Base-by-base conservation (phyloP, 2,888 invertebrate species). In the Spodoptera littoralis region DNA sequence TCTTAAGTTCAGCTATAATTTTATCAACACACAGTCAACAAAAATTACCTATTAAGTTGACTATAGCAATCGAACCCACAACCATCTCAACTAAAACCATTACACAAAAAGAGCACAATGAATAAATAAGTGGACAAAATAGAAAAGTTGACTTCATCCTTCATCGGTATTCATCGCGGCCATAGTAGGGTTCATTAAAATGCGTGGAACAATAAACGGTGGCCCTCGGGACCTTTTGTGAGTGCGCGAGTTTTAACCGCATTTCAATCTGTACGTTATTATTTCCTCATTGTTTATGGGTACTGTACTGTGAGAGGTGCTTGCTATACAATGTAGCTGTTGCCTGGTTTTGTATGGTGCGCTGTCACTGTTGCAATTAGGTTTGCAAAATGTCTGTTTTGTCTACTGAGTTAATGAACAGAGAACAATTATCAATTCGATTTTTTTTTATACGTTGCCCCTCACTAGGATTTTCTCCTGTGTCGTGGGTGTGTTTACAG, bases 161-260 rank as follows among this genome's bases (percentile, higher is more conserved):
- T 87, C 89, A 92, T 93, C 89, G 88, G 89, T 90, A 93, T 93
- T 93, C 92, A 92, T 87, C 83, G 77, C 81, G 71, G 79, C 81
- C 79, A 80, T 83, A 79, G 84, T 81, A 81, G 81, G 86, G 87
- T 90, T 93, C 92, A 93, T 94, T 94, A 92, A 92, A 93, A 94
- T 93, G 89, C 92, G 89, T 81, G 82, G 86, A 88, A 92, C 90
- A 92, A 92, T 92, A 91, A 91, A 89, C 87, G 87, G 76, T 70
- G 77, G 79, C 90, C 87, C 88, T 70, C 84, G 87, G 89, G 92
- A 88, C 88, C 89, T 87, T 89, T 90, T 89, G 88, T 88, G 83
- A 82, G 82, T 78, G 84, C 73, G 80, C 82, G 85, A 88, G 87
- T 89, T 90, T 88, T 84, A 88, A 91, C 89, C 92, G 82, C 89